Percentiles rank a stretch among this genome's conserved stretches.
phyloP scores from a whole-genome alignment of 2,113 vertebrate species.

The Mormyrus iriodes region DNA sequence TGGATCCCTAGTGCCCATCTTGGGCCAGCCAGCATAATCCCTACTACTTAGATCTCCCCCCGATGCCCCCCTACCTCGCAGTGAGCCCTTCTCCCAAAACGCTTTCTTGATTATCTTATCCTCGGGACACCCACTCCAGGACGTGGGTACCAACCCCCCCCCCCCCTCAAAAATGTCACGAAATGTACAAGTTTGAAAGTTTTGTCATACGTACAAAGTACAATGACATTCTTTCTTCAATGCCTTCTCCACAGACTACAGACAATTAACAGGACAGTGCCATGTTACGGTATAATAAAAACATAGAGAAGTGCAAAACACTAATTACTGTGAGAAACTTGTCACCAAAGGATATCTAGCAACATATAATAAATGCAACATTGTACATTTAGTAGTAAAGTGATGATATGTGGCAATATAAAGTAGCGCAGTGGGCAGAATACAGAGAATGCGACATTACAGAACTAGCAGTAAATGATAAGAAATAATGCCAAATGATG shows the following conservation, averaged over 20 bases:
- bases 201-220: background rate
- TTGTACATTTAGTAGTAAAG: background rate
- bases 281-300: background rate
- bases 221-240: background rate
- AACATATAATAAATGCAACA: background rate
- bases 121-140: background rate
- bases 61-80: conserved; percentile 29
- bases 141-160: background rate
- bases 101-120: background rate
- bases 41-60: conserved; percentile 58
- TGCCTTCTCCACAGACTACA: background rate
- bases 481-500: background rate
- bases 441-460: background rate
- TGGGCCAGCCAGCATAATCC: conserved; percentile 54
- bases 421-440: background rate
- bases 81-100: background rate
- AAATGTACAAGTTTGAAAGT: background rate
- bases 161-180: background rate
- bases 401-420: background rate
- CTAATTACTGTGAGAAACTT: background rate
- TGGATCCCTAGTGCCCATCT: conserved; percentile 45
- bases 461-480: background rate
- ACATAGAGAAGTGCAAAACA: background rate
- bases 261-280: background rate
- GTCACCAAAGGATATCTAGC: background rate